phyloP scores from a whole-genome alignment of 2,113 vertebrate genomes.

The Calidris pygmaea region DNA sequence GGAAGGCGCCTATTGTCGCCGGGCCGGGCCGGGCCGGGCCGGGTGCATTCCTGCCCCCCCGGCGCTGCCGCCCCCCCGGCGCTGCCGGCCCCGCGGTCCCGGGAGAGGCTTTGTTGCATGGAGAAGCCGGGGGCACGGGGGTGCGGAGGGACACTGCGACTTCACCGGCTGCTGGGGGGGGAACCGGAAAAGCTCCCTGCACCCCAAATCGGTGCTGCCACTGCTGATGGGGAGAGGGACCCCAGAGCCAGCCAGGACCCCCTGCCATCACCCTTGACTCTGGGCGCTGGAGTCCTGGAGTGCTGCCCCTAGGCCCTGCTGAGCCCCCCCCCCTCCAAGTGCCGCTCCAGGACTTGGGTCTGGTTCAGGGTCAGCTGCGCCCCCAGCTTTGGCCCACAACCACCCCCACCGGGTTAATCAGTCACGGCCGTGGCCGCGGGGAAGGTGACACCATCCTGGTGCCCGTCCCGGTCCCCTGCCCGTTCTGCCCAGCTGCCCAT shows the following conservation, averaged over 20 bases:
- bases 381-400: background rate
- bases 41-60: slow-evolving; percentile 24
- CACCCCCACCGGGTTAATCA: background rate
- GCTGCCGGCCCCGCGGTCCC: background rate
- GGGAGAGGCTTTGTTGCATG: background rate
- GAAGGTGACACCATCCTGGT: background rate
- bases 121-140: background rate
- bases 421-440: background rate
- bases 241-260: rapidly evolving
- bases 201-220: background rate
- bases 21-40: slow-evolving; percentile 33
- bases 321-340: background rate
- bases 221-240: background rate
- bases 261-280: rapidly evolving
- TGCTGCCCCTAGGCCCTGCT: no score
- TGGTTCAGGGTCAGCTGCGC: background rate
- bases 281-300: background rate
- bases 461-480: background rate
- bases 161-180: background rate
- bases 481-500: background rate
- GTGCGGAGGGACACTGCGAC: background rate
- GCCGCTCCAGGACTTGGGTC: rapidly evolving
- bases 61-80: background rate
- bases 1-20: slow-evolving; percentile 76
- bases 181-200: background rate